Evolutionary conservation across 2,113 vertebrate species (phyloP).

Genomic region (Ceuthmochares aereus): DNA sequence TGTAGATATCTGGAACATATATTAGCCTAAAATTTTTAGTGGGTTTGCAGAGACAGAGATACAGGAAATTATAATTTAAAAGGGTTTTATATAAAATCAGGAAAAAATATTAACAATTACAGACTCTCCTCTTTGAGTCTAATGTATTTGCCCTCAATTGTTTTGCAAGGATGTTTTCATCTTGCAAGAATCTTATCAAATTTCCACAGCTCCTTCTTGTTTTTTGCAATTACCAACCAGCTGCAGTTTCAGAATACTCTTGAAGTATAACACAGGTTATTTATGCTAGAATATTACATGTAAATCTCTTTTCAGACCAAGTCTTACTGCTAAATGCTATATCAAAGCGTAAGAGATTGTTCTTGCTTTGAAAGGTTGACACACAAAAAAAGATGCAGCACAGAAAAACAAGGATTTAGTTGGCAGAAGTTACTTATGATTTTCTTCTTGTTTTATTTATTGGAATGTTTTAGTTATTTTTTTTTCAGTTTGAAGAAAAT

Average conservation of each 20-base stretch:
- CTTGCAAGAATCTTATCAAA: background rate
- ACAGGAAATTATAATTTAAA: background rate
- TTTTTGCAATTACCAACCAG: background rate
- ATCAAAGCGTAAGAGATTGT: background rate
- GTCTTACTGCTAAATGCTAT: background rate
- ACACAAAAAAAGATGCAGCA: background rate
- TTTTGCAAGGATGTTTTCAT: background rate
- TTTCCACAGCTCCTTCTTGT: background rate
- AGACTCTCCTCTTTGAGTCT: background rate
- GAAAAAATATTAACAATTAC: background rate
- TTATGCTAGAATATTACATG: background rate
- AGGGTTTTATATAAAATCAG: background rate
- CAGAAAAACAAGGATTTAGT: background rate
- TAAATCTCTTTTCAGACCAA: background rate
- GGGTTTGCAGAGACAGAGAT: background rate
- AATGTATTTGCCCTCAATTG: background rate
- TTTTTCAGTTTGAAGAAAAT: background rate
- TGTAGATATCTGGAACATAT: background rate
- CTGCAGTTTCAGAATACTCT: background rate
- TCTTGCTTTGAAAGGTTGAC: background rate
- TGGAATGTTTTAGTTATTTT: background rate
- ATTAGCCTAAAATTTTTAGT: background rate
- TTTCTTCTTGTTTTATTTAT: background rate
- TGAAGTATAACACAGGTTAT: background rate
- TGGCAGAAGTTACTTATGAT: background rate